Percentiles rank a stretch among this genome's conserved stretches.
These are phyloP conservation scores for Catharus minimus DNA, from an alignment of 2,113 vertebrate genomes.

Conservation along the genomic window DNA sequence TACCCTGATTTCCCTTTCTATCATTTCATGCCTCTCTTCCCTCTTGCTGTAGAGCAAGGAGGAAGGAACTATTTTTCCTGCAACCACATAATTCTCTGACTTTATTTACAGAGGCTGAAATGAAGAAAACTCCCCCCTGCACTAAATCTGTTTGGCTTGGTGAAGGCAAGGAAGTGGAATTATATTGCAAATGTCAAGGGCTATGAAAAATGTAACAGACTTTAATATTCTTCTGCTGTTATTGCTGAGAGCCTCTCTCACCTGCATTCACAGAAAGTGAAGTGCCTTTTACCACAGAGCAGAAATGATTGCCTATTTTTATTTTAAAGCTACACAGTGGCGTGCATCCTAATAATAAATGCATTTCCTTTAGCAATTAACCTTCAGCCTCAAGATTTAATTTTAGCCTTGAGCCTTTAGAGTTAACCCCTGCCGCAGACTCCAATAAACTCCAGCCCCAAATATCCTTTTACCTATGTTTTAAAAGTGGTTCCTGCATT, in stretches of 20 bases:
- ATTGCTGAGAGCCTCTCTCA: slow-evolving; percentile 38
- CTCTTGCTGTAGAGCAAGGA: neutral
- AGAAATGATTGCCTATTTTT: slow-evolving; percentile 21
- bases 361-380: neutral
- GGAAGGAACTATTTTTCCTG: neutral
- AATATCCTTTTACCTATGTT: neutral
- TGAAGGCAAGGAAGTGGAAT: slow-evolving; percentile 48
- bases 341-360: neutral
- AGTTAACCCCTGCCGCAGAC: neutral
- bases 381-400: neutral
- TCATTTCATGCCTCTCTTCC: neutral
- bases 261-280: slow-evolving; percentile 21
- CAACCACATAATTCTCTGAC: neutral
- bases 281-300: slow-evolving; percentile 40
- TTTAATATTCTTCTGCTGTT: slow-evolving; percentile 56
- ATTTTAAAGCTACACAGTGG: neutral
- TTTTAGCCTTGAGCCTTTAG: neutral
- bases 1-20: neutral
- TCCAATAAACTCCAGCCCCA: neutral
- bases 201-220: slow-evolving; percentile 63
- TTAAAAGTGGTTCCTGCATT: neutral
- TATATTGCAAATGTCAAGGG: slow-evolving; percentile 51
- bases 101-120: slow-evolving; percentile 10
- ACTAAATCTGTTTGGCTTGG: neutral
- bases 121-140: neutral